Evolutionary conservation across 2,797 vertebrate species (phyloP).

Genomic region (Poeciliopsis presidionis): DNA sequence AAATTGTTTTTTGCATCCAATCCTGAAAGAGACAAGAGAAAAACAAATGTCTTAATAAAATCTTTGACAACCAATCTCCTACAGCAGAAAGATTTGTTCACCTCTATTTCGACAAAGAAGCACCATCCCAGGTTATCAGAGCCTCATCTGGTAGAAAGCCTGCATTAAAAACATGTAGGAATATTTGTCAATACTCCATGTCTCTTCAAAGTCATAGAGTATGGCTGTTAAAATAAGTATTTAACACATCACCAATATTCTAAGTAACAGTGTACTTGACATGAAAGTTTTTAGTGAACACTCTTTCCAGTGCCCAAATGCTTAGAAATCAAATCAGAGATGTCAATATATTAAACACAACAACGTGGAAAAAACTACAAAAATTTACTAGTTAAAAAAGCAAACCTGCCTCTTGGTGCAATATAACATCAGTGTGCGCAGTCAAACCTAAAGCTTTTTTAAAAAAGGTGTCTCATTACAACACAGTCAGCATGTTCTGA

Average conservation of each 20-base stretch:
- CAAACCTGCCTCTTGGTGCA: neutral
- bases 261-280: neutral
- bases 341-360: neutral
- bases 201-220: neutral
- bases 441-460: neutral
- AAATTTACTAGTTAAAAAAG: neutral
- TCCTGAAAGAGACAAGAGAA: slow-evolving; percentile 63
- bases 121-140: slow-evolving; percentile 10
- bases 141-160: slow-evolving; percentile 44
- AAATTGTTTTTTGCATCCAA: slow-evolving; percentile 29
- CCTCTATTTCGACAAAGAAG: slow-evolving; percentile 40
- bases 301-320: neutral
- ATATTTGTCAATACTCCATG: slow-evolving; percentile 13
- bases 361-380: neutral
- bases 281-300: neutral
- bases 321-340: neutral
- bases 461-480: neutral
- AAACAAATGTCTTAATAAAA: slow-evolving; percentile 1
- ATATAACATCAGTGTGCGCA: neutral
- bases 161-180: slow-evolving; percentile 29
- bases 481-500: neutral
- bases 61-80: slow-evolving; percentile 15
- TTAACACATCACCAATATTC: neutral
- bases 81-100: slow-evolving; percentile 11
- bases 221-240: neutral